These are phyloP conservation scores for Orycteropus afer DNA, from an alignment of 2,113 vertebrate species.

Conservation along the genomic window DNA sequence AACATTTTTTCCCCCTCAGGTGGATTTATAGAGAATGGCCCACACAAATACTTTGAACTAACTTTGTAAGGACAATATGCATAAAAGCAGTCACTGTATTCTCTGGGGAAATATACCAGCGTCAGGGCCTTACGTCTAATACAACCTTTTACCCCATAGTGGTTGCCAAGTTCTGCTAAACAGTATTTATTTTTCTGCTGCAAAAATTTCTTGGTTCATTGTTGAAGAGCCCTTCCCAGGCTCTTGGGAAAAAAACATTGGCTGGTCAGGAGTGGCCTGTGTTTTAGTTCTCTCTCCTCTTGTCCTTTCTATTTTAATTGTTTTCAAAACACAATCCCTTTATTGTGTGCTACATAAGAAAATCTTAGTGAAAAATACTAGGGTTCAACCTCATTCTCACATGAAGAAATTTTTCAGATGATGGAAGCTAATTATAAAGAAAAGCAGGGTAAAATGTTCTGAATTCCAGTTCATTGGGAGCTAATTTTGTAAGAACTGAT, in stretches of 20 bases:
- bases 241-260: not conserved
- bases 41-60: not conserved
- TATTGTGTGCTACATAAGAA: not conserved
- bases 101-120: not conserved
- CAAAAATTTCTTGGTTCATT: conserved; percentile 42
- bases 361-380: conserved; percentile 6
- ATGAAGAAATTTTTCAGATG: not conserved
- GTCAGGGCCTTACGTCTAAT: not conserved
- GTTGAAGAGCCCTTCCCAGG: not conserved
- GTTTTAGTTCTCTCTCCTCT: conserved; percentile 2
- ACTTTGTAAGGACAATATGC: not conserved
- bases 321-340: conserved; percentile 31
- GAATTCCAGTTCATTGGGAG: conserved; percentile 4
- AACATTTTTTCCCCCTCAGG: not conserved
- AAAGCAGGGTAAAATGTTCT: conserved; percentile 28
- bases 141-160: not conserved
- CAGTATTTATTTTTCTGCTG: conserved; percentile 17
- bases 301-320: conserved; percentile 40
- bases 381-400: not conserved
- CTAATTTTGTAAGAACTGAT: not conserved
- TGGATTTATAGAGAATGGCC: not conserved
- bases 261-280: not conserved
- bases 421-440: conserved; percentile 6
- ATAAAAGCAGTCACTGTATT: not conserved
- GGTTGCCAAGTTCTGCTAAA: conserved; percentile 9